phyloP scores from a whole-genome alignment of 2,888 invertebrate genomes.

The Hypercompe scribonia region DNA sequence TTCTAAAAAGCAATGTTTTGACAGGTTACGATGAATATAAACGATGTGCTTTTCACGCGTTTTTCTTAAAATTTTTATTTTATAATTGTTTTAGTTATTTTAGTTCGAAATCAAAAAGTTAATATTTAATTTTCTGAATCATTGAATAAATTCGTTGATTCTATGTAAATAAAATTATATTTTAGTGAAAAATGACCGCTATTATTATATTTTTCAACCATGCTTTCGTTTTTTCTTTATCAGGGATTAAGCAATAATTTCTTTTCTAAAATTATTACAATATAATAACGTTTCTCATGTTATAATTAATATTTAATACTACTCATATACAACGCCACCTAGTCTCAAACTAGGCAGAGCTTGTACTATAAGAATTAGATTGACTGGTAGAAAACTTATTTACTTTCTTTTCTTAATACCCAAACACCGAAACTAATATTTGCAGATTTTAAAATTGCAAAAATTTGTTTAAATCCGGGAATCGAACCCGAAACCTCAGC shows the following conservation, averaged over 20 bases:
- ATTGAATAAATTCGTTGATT: not conserved
- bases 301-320: too few species aligned
- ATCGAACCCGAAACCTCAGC: too few species aligned
- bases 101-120: not conserved
- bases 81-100: not conserved
- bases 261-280: not conserved
- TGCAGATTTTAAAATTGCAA: too few species aligned
- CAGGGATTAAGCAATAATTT: not conserved
- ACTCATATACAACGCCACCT: too few species aligned
- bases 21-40: constrained; percentile 4
- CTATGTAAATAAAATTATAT: not conserved
- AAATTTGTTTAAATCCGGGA: too few species aligned
- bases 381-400: too few species aligned
- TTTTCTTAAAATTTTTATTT: not conserved
- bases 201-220: not conserved
- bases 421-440: too few species aligned
- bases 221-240: not conserved
- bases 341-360: too few species aligned
- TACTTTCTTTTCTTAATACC: too few species aligned
- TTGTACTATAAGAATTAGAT: too few species aligned
- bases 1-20: constrained; percentile 4
- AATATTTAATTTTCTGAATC: too few species aligned
- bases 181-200: not conserved
- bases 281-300: not conserved
- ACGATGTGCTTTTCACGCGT: not conserved